Conservation (phyloP, 2,888 invertebrate genomes). For the Heliconius ethilla region DNA sequence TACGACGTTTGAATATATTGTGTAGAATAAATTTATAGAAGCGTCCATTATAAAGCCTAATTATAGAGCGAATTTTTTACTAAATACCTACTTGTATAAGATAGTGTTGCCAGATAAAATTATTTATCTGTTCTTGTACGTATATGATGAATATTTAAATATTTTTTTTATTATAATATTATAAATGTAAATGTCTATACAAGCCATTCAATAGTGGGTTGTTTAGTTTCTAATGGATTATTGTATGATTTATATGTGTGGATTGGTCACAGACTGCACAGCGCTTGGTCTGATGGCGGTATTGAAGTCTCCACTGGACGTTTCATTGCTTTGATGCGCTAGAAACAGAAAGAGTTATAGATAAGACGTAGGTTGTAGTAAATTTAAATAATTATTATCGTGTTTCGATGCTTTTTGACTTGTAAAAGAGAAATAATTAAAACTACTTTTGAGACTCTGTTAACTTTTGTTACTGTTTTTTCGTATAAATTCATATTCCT, state of each 20-base stretch:
- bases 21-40: background rate
- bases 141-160: background rate
- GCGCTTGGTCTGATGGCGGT: slow-evolving; percentile 65
- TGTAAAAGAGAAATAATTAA: too few species aligned
- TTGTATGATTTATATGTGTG: slow-evolving; percentile 19
- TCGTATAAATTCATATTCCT: too few species aligned
- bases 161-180: background rate
- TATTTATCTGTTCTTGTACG: background rate
- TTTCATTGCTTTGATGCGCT: slow-evolving; percentile 71
- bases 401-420: too few species aligned
- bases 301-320: slow-evolving; percentile 67
- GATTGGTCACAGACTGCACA: slow-evolving; percentile 76
- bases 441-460: too few species aligned
- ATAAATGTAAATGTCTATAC: slow-evolving; percentile 54
- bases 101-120: slow-evolving; percentile 4
- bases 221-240: slow-evolving; percentile 53
- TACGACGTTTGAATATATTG: background rate
- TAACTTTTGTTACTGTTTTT: too few species aligned
- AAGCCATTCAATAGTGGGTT: slow-evolving; percentile 72
- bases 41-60: background rate
- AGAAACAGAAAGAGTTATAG: slow-evolving; percentile 30
- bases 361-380: background rate
- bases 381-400: too few species aligned
- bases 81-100: background rate
- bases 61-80: background rate